Evolutionary conservation across 1,140 invertebrate species (phyloP).

Genomic region (Trichomalopsis sarcophagae): DNA sequence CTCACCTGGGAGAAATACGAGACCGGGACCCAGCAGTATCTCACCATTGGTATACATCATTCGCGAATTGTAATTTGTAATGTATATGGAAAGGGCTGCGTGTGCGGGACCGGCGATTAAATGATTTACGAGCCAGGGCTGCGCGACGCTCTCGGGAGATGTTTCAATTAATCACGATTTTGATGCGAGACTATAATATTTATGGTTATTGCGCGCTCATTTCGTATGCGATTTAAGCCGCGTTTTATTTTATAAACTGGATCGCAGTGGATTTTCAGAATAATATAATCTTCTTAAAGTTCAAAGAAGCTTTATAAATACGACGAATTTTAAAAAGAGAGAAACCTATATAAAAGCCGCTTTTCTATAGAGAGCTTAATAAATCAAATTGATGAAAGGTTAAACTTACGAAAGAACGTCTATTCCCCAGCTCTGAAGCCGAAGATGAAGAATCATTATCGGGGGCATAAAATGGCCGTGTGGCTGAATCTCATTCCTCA

Average conservation of each 20-base stretch:
- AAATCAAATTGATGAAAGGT: not conserved
- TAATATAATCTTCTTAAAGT: no score
- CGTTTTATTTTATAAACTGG: no score
- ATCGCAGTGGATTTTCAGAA: no score
- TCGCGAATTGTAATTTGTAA: slow-evolving; percentile 3
- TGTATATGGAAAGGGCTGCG: not conserved
- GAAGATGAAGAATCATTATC: slow-evolving; percentile 88
- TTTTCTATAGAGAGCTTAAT: not conserved
- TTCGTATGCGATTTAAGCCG: not conserved
- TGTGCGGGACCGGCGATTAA: not conserved
- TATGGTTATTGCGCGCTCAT: not conserved
- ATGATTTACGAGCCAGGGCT: not conserved
- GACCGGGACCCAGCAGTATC: slow-evolving; percentile 83
- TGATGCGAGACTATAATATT: not conserved
- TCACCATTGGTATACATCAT: slow-evolving; percentile 81
- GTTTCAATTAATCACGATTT: not conserved
- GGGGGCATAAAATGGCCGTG: slow-evolving; percentile 93
- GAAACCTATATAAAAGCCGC: not conserved
- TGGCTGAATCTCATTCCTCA: slow-evolving; percentile 94
- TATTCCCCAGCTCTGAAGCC: slow-evolving; percentile 79
- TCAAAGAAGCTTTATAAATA: no score
- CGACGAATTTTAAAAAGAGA: not conserved
- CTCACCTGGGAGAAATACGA: slow-evolving; percentile 85
- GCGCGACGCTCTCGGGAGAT: not conserved
- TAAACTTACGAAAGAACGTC: not conserved